phyloP scores from a whole-genome alignment of 2,797 vertebrate genomes.

The Pampus argenteus region DNA sequence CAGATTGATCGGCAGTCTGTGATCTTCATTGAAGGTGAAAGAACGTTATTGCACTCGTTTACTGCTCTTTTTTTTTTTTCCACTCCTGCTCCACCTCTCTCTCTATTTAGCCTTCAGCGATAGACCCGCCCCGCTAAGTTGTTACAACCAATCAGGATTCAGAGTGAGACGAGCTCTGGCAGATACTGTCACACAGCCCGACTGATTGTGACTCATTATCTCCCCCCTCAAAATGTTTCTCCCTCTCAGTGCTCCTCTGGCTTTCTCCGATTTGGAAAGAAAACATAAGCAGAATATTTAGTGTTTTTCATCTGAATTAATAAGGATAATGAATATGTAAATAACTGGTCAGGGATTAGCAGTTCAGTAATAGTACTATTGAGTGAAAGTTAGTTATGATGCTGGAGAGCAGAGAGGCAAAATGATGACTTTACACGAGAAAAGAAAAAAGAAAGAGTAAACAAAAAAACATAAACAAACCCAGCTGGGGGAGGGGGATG shows the following conservation, averaged over 20 bases:
- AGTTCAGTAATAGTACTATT: slow-evolving; percentile 19
- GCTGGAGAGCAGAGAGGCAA: background rate
- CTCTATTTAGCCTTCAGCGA: slow-evolving; percentile 41
- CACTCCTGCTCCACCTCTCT: background rate
- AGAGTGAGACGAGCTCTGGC: slow-evolving; percentile 34
- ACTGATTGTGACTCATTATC: slow-evolving; percentile 51
- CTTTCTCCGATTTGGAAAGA: slow-evolving; percentile 23
- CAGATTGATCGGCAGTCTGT: slow-evolving; percentile 20
- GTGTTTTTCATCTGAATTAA: slow-evolving; percentile 47
- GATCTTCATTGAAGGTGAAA: slow-evolving; percentile 54
- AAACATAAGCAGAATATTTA: slow-evolving; percentile 34
- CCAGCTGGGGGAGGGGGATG: background rate
- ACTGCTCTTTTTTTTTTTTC: slow-evolving; percentile 38
- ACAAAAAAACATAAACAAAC: slow-evolving; percentile 12
- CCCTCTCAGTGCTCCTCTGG: background rate
- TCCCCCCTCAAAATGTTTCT: background rate
- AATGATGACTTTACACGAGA: background rate
- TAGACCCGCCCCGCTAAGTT: slow-evolving; percentile 33
- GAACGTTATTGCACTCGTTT: slow-evolving; percentile 47
- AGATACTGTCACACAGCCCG: slow-evolving; percentile 36
- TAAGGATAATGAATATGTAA: slow-evolving; percentile 54
- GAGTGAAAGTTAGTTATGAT: slow-evolving; percentile 7
- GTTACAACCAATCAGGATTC: slow-evolving; percentile 51
- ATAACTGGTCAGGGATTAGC: slow-evolving; percentile 40
- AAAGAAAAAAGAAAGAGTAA: background rate